A percentile compares a stretch with the other conserved stretches of the same genome.
phyloP scores from a whole-genome alignment of 2,797 vertebrate genomes.

The Eurystomus glaucurus region DNA sequence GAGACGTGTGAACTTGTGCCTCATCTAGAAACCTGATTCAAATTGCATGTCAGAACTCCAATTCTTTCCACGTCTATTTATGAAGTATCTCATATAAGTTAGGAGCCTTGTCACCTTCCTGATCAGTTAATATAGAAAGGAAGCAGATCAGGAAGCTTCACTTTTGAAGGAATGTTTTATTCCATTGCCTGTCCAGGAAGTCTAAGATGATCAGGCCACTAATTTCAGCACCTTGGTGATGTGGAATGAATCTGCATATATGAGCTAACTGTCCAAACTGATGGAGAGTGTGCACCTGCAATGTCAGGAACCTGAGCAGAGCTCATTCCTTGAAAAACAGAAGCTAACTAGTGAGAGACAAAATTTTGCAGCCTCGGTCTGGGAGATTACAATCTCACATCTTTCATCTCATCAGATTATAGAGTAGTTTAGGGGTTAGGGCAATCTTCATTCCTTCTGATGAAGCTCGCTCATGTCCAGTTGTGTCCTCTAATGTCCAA shows the following conservation, averaged over 20 bases:
- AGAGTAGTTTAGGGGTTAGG: background rate
- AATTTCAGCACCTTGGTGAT: background rate
- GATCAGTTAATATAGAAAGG: background rate
- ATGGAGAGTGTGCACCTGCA: background rate
- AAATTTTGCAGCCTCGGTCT: background rate
- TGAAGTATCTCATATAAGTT: background rate
- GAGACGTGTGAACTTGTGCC: background rate
- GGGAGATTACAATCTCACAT: background rate
- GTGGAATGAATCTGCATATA: background rate
- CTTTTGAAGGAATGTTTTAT: background rate
- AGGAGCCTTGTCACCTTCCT: background rate
- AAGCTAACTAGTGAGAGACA: background rate
- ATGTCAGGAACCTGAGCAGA: background rate
- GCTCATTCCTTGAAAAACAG: background rate
- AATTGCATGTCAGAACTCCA: background rate
- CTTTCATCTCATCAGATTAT: background rate
- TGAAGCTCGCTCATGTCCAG: too few relatives aligned
- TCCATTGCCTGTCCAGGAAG: background rate
- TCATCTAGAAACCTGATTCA: background rate
- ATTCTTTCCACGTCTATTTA: background rate
- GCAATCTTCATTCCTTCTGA: background rate
- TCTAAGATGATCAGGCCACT: background rate
- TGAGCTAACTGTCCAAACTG: background rate
- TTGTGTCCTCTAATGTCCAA: too few relatives aligned
- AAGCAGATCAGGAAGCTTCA: background rate